Conservation (phyloP, 2,113 vertebrate genomes). For the Isichthys henryi region DNA sequence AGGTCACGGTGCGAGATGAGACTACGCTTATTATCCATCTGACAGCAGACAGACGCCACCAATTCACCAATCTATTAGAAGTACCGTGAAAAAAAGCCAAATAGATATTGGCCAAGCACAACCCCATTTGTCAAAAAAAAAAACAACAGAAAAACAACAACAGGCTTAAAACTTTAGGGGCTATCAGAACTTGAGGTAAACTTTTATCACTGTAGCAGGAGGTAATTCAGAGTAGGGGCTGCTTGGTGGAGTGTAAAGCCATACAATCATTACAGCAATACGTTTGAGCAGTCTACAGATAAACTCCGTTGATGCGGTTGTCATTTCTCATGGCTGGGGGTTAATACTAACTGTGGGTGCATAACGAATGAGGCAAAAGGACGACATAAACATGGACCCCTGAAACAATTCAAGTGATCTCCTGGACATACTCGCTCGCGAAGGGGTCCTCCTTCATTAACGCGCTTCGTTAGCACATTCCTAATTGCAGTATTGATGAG, state of each 20-base stretch:
- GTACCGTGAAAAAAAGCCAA: constrained; percentile 13
- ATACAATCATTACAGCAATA: background rate
- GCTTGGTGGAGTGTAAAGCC: background rate
- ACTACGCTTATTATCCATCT: constrained; percentile 21
- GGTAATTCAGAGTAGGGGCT: background rate
- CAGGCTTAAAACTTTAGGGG: constrained; percentile 6
- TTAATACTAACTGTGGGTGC: background rate
- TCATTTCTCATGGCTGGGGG: constrained; percentile 4
- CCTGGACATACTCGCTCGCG: background rate
- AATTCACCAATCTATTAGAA: constrained; percentile 27
- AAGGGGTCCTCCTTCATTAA: background rate
- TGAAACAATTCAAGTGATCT: background rate
- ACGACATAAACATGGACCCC: background rate
- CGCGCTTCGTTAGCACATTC: background rate
- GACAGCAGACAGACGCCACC: constrained; percentile 24
- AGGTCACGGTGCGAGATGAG: constrained; percentile 24
- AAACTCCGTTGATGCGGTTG: background rate
- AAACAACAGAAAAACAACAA: background rate
- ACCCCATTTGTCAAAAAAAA: constrained; percentile 20
- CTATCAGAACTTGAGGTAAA: constrained; percentile 12
- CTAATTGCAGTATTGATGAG: background rate
- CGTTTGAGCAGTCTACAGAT: background rate
- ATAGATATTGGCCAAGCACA: constrained; percentile 24
- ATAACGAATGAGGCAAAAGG: background rate
- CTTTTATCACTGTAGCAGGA: constrained; percentile 1